Base-by-base conservation (phyloP, 2,888 invertebrate species). In the Ceratothoa steindachneri region DNA sequence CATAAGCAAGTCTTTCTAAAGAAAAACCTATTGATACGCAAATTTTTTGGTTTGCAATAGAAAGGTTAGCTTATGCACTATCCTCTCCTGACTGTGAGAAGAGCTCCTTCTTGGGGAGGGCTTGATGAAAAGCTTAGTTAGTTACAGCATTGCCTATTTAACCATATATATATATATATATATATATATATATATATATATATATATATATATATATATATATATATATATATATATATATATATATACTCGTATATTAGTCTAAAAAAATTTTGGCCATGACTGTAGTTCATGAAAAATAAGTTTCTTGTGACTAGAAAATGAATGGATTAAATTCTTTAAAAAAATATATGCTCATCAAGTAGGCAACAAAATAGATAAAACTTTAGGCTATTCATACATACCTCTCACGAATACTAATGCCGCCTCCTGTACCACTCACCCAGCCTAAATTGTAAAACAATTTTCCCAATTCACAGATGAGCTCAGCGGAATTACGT, bases 401-500 rank as follows among this genome's bases (percentile, higher is more conserved):
- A 84, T 85, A 92, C 93, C 90, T 90, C 80, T 89, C 85, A 85
- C 91, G 94, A 53, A 97, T 95, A 81, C 93, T 95, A 80, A 97
- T 93, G 66, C 95, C 95, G 66, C 97, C 98, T 19, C 97, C 97
- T 28, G 97, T 97, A 4, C 97, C 97, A 2, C 94, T 94, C 0
- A 96, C 96, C 97, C 97, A 98, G 82, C 96, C 97, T 68, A 95
- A 86, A 81, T 92, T 85, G 84, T 97, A 98, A 85, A 98, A 97
- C 83, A 92, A 93, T 71, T 89, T 88, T 83, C 96, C 95, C 69
- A 98, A 85, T 82, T 91, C 90, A 1, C 96, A 96, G 82, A 98
- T 97, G 60, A 97, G 85, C 53, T 71, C 75, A 24, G 66, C 55
- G 5, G 55, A 15, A 41, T 41, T n/a, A n/a, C n/a, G n/a, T n/a